Conservation (phyloP, 2,113 vertebrate species). For the Gasterosteus nipponicus region DNA sequence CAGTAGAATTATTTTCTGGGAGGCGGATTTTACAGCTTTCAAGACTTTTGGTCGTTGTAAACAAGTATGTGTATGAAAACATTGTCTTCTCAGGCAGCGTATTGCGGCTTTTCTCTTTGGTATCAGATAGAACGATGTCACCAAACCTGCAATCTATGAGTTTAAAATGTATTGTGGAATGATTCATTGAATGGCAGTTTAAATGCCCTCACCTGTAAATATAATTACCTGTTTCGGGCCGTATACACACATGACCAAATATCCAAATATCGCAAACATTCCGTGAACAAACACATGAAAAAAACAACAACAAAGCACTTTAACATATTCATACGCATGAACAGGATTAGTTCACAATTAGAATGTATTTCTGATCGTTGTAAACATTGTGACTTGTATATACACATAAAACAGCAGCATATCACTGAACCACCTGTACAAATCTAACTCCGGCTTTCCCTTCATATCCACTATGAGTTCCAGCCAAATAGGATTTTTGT, state of each 20-base stretch:
- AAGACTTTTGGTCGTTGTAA: slow-evolving; percentile 42
- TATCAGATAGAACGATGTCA: slow-evolving; percentile 17
- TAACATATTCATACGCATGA: slow-evolving; percentile 56
- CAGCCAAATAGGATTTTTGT: slow-evolving; percentile 41
- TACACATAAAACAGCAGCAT: slow-evolving; percentile 78
- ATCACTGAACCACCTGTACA: slow-evolving; percentile 64
- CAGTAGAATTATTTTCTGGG: not conserved
- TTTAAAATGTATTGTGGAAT: slow-evolving; percentile 29
- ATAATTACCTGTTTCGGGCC: slow-evolving; percentile 41
- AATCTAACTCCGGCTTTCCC: slow-evolving; percentile 50
- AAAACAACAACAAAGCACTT: slow-evolving; percentile 53
- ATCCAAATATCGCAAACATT: slow-evolving; percentile 43
- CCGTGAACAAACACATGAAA: slow-evolving; percentile 46
- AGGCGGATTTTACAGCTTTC: slow-evolving; percentile 8
- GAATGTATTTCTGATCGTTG: slow-evolving; percentile 71
- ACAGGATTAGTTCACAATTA: slow-evolving; percentile 71
- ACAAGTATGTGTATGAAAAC: slow-evolving; percentile 20
- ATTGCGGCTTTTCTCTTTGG: slow-evolving; percentile 52
- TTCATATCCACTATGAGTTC: slow-evolving; percentile 55
- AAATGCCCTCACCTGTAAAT: slow-evolving; percentile 50
- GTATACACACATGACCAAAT: slow-evolving; percentile 61
- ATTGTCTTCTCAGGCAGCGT: slow-evolving; percentile 22
- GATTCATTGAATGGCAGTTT: slow-evolving; percentile 29
- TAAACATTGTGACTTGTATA: slow-evolving; percentile 81
- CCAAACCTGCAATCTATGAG: slow-evolving; percentile 20